phyloP scores from a whole-genome alignment of 64 coral and sea anemone genomes.

The Montipora sp. region DNA sequence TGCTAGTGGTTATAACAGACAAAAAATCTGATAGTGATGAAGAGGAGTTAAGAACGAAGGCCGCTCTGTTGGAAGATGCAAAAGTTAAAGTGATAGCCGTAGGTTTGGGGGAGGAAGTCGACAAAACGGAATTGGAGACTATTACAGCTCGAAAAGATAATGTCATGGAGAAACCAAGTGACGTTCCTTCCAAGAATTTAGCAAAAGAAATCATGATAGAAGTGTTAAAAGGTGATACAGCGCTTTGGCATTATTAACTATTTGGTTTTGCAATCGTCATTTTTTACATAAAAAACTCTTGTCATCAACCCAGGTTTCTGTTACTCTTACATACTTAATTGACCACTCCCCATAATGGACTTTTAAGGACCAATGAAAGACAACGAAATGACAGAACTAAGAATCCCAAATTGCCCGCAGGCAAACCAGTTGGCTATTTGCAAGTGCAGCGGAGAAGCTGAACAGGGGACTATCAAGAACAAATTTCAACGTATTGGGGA shows the following conservation, averaged over 20 bases:
- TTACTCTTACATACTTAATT: too few species aligned
- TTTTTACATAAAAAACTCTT: not conserved
- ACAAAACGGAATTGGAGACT: constrained; percentile 57
- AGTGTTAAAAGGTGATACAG: constrained; percentile 57
- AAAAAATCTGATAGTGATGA: constrained; percentile 56
- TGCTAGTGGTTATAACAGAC: constrained; percentile 83
- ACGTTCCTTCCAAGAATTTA: not conserved
- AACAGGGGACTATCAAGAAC: too few species aligned
- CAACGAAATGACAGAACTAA: too few species aligned
- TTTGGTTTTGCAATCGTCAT: not conserved
- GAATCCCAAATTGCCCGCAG: too few species aligned
- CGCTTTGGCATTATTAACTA: not conserved
- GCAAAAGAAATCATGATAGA: constrained; percentile 71
- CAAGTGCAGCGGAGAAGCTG: too few species aligned
- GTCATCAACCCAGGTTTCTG: not conserved
- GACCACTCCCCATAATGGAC: too few species aligned
- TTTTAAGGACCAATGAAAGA: too few species aligned
- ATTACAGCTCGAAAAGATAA: constrained; percentile 69
- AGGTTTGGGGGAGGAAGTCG: constrained; percentile 57
- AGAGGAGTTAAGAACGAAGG: constrained; percentile 35
- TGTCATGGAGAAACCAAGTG: constrained; percentile 43
- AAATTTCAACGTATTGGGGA: too few species aligned
- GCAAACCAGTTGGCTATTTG: too few species aligned
- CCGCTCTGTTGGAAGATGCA: constrained; percentile 50
- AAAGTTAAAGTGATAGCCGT: constrained; percentile 85